Evolutionary conservation across 2,113 vertebrate species (phyloP).

Genomic region (Ranitomeya imitator): DNA sequence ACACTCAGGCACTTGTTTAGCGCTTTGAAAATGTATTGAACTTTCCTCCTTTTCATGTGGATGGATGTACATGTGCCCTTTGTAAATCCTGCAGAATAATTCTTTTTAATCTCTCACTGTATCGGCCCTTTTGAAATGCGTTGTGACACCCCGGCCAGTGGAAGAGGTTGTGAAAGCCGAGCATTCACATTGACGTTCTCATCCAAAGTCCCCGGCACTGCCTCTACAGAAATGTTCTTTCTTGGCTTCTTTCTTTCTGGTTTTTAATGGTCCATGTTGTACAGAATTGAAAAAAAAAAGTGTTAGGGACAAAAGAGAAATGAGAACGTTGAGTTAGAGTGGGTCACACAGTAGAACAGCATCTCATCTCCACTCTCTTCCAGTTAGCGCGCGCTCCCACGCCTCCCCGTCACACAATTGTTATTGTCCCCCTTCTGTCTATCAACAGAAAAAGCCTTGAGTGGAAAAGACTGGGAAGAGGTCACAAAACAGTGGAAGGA

Average conservation of each 20-base stretch:
- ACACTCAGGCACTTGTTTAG: not conserved
- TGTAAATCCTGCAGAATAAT: slow-evolving; percentile 31
- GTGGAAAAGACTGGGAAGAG: slow-evolving; percentile 45
- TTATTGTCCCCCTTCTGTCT: slow-evolving; percentile 50
- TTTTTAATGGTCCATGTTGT: slow-evolving; percentile 37
- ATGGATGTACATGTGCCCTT: slow-evolving; percentile 16
- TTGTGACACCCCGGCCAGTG: slow-evolving; percentile 35
- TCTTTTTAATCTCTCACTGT: slow-evolving; percentile 38
- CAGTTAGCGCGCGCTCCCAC: slow-evolving; percentile 47
- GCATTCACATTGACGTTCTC: slow-evolving; percentile 28
- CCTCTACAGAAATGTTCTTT: slow-evolving; percentile 30
- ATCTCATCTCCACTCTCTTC: slow-evolving; percentile 37
- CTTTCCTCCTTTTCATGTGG: slow-evolving; percentile 19
- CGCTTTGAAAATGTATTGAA: slow-evolving; percentile 14
- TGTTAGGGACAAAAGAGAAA: slow-evolving; percentile 23
- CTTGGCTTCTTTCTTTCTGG: slow-evolving; percentile 28
- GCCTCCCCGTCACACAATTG: slow-evolving; percentile 38
- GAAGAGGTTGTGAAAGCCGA: slow-evolving; percentile 17
- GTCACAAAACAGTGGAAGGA: slow-evolving; percentile 40
- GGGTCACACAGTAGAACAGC: slow-evolving; percentile 44
- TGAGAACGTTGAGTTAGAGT: slow-evolving; percentile 28
- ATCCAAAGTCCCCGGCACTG: slow-evolving; percentile 9
- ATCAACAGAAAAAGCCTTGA: slow-evolving; percentile 50
- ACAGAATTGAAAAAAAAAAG: slow-evolving; percentile 28
- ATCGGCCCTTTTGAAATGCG: slow-evolving; percentile 45